Percentiles rank a stretch among this genome's conserved stretches.
phyloP scores from a whole-genome alignment of 2,797 vertebrate genomes.

The Rachycentron canadum region DNA sequence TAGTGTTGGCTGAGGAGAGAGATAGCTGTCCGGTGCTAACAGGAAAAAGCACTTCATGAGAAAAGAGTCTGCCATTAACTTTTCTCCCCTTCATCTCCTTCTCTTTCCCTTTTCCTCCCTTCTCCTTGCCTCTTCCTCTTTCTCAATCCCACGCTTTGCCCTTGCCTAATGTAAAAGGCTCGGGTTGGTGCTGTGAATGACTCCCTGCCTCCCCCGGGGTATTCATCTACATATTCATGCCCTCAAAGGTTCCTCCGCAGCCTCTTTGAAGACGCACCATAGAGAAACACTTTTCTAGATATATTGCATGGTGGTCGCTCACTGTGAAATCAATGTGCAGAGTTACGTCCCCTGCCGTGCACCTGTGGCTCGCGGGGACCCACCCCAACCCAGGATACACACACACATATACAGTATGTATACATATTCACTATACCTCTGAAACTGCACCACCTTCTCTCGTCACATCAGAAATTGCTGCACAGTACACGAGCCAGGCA shows the following conservation, averaged over 20 bases:
- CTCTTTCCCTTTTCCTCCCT: slow-evolving; percentile 24
- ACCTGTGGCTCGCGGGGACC: slow-evolving; percentile 70
- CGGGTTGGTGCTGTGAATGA: slow-evolving; percentile 65
- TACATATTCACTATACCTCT: slow-evolving; percentile 14
- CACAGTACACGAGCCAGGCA: slow-evolving; percentile 24
- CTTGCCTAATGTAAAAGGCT: slow-evolving; percentile 72
- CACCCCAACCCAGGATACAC: slow-evolving; percentile 7
- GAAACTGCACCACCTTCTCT: slow-evolving; percentile 34
- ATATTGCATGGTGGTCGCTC: slow-evolving; percentile 65
- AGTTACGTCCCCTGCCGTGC: slow-evolving; percentile 52
- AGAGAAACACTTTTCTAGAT: slow-evolving; percentile 68
- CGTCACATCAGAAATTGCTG: slow-evolving; percentile 35
- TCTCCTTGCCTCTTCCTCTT: slow-evolving; percentile 35
- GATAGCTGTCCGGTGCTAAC: slow-evolving; percentile 37
- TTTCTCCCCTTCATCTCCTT: slow-evolving; percentile 41
- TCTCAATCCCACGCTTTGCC: slow-evolving; percentile 47
- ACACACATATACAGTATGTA: neutral
- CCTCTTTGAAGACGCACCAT: slow-evolving; percentile 70
- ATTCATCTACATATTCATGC: slow-evolving; percentile 82
- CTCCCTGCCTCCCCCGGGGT: slow-evolving; percentile 60
- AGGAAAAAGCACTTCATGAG: slow-evolving; percentile 66
- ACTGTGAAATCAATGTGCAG: slow-evolving; percentile 79
- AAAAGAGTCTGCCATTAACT: slow-evolving; percentile 54
- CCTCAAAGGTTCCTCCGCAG: slow-evolving; percentile 64
- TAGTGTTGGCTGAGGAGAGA: slow-evolving; percentile 19